These are phyloP conservation scores for Nerophis ophidion DNA, from an alignment of 2,113 vertebrate genomes.

Conservation along the genomic window DNA sequence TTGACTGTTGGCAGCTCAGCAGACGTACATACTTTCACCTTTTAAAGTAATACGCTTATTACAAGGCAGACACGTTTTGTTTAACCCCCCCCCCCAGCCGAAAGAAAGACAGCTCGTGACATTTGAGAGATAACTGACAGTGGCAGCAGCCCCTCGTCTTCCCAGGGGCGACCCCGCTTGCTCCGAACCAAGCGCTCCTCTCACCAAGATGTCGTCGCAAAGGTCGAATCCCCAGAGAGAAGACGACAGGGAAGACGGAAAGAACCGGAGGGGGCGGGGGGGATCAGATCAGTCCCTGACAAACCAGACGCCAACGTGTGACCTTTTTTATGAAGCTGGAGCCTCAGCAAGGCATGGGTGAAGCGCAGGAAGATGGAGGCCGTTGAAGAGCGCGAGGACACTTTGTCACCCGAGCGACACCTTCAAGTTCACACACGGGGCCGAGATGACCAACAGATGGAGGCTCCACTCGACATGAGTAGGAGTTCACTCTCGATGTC, in stretches of 20 bases:
- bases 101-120: slow-evolving; percentile 51
- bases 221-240: slow-evolving; percentile 45
- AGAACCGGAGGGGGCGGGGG: neutral
- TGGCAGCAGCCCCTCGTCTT: slow-evolving; percentile 35
- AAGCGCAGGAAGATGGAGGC: neutral
- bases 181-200: slow-evolving; percentile 45
- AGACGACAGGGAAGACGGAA: slow-evolving; percentile 15
- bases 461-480: too few relatives aligned
- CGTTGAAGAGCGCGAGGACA: neutral
- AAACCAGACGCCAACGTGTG: slow-evolving; percentile 29
- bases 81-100: too few relatives aligned
- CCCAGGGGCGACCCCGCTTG: slow-evolving; percentile 41
- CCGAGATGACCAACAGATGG: too few relatives aligned
- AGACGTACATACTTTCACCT: too few relatives aligned
- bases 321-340: slow-evolving; percentile 47
- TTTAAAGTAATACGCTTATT: too few relatives aligned
- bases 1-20: too few relatives aligned
- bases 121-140: slow-evolving; percentile 59
- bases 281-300: slow-evolving; percentile 30
- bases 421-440: too few relatives aligned
- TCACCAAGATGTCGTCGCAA: slow-evolving; percentile 39
- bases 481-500: too few relatives aligned
- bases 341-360: slow-evolving; percentile 34
- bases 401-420: neutral
- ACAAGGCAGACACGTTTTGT: too few relatives aligned